These are phyloP conservation scores for Meliscaeva auricollis DNA, from an alignment of 2,888 invertebrate genomes.

Conservation along the genomic window DNA sequence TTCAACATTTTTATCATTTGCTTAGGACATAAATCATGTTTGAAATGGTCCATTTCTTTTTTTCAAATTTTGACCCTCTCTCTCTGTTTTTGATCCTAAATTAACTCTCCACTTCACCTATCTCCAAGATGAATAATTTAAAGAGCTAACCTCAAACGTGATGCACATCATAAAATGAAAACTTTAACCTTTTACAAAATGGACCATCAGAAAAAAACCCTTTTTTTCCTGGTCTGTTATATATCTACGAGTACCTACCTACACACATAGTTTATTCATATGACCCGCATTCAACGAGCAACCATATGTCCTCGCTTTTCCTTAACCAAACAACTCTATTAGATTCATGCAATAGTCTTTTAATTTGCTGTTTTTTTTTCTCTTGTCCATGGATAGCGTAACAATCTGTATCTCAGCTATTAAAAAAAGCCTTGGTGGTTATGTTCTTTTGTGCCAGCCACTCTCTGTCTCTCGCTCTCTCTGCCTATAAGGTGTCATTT, in stretches of 20 bases:
- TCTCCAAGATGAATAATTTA: slow-evolving; percentile 40
- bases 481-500: slow-evolving; percentile 42
- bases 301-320: not conserved
- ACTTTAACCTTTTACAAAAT: slow-evolving; percentile 41
- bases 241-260: not conserved
- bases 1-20: not conserved
- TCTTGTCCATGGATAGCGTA: not conserved
- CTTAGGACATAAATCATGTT: not conserved
- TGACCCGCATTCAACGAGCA: slow-evolving; percentile 19
- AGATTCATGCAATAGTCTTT: slow-evolving; percentile 26
- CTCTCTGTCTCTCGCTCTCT: no score
- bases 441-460: not conserved
- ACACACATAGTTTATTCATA: slow-evolving; percentile 61
- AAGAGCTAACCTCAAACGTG: slow-evolving; percentile 8
- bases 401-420: not conserved
- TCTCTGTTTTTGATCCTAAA: slow-evolving; percentile 18
- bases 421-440: not conserved
- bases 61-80: slow-evolving; percentile 6
- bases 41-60: not conserved
- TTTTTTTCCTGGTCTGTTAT: slow-evolving; percentile 18
- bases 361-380: not conserved
- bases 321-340: slow-evolving; percentile 36
- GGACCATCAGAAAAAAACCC: slow-evolving; percentile 15
- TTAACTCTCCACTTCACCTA: slow-evolving; percentile 47
- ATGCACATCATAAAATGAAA: not conserved